Evolutionary conservation across 2,797 vertebrate genomes (phyloP), one percentile per base, ranked within the genome.

Genomic region (Orestias chungarensis): DNA sequence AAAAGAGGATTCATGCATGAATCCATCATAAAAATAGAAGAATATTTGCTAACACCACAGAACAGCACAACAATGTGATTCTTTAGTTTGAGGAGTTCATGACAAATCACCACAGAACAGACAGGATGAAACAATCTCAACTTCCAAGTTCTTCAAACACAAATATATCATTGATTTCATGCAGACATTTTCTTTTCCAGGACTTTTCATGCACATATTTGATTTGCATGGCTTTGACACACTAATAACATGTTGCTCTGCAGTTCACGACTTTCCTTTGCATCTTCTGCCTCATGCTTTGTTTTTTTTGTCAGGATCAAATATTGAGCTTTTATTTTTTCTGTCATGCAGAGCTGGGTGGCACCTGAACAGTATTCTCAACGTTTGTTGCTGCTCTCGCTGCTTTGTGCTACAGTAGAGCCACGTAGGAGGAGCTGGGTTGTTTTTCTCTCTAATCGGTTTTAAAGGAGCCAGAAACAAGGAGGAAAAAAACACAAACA

Each of bases 301-400:
- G 25, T 9, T 61, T 14, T 31, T 46, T 11, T 29, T 31, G 20
- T 47, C 43, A 33, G 43, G 29, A 46, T 18, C 27, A 46, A 29
- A 44, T 23, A n/a, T 61, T 23, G 10, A n/a, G 33, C 11, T 54
- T 64, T 71, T 64, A 64, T 59, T 25, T 61, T 59, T 25, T 61
- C 31, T 61, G 33, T 61, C 18, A 38, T 66, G 50, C 47, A 44
- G 44, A 4, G 40, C 49, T 57, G 25, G 55, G 25, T 54, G 68
- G 33, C 50, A 27, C 33, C 29, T 49, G 6, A 65, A 64, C 54
- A 55, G 35, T 65, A 25, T 29, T 62, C 73, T 69, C 61, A 35
- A 66, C 12, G 27, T 54, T 42, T 42, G 27, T 15, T 1, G 11
- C 74, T 50, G 61, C n/a, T 52, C 52, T 29, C 10, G n/a, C 33